Evolutionary conservation across 2,797 vertebrate genomes (phyloP).

Genomic region (Anguilla obscura): DNA sequence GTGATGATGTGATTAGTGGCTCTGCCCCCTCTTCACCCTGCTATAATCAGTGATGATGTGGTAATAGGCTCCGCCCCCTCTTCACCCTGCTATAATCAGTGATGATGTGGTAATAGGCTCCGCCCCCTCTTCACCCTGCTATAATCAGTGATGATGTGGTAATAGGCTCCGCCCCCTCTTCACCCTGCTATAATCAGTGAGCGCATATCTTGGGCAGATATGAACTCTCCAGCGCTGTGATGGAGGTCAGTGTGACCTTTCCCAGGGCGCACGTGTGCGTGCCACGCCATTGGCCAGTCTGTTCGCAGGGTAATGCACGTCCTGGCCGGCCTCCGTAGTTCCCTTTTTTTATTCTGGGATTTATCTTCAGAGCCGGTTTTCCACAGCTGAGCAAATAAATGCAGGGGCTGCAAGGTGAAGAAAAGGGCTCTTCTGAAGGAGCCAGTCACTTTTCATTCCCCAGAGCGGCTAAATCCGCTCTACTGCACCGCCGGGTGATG

Average conservation of each 20-base stretch:
- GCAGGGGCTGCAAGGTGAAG: not conserved
- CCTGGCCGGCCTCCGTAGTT: not conserved
- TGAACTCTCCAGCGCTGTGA: not conserved
- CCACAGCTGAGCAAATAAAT: not conserved
- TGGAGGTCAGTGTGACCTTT: not conserved
- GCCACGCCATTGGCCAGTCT: not conserved
- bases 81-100: not conserved
- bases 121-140: not conserved
- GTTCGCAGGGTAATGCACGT: not conserved
- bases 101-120: conserved; percentile 50
- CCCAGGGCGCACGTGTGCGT: not conserved
- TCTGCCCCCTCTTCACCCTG: conserved; percentile 10
- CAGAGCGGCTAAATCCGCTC: conserved; percentile 14
- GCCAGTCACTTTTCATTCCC: conserved; percentile 3
- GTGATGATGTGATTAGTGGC: not conserved
- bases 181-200: not conserved
- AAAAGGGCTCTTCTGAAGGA: not conserved
- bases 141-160: not conserved
- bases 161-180: too few relatives aligned
- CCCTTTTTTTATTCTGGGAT: not conserved
- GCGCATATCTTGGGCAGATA: not conserved
- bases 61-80: conserved; percentile 18
- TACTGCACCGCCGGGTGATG: not conserved
- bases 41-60: not conserved
- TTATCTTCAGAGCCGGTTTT: not conserved